Evolutionary conservation across 1,140 invertebrate genomes (phyloP), one percentile per base, ranked within the genome.

Genomic region (Drosophila asahinai): DNA sequence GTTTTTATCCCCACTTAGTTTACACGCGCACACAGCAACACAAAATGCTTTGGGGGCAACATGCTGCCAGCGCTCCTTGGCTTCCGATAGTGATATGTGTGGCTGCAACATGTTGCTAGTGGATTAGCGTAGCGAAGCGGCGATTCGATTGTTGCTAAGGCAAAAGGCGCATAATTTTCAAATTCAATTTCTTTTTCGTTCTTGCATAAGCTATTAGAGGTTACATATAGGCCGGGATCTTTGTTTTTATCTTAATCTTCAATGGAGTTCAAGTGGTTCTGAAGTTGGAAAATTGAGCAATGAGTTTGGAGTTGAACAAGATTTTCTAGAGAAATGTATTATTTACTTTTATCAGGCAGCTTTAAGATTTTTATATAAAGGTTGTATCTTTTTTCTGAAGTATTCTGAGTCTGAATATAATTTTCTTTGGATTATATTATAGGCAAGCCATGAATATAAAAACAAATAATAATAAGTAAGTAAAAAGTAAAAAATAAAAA

Each of bases 1-100:
- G 63, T 67, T 59, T 58, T 48, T 5, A 49, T 45, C 19, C 42
- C 33, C 40, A 55, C 74, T 72, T 84, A 49, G 71, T 59, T 77
- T 71, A 61, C 78, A 63, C 57, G 30, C 59, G 65, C 70, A 79
- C 79, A 80, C 76, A 80, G 72, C 77, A 60, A 73, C 84, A 67
- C 75, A 78, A 76, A 76, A 77, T 77, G 45, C 49, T 68, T 12
- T 12, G 25, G 49, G 6, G 63, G 74, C 75, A 77, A 78, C 74
- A 79, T 79, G 75, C 9, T 79, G 77, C 59, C 54, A 58, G 64
- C 52, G 42, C 51, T 62, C 38, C 38, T 33, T 60, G 43, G 48
- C 47, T 48, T 48, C 36, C 51, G 59, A 48, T 66, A 42, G 43
- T 80, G 76, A 80, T 77, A 68, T 79, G 76, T 79, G 76, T 71